A percentile compares a stretch with the other conserved stretches of the same genome.
phyloP scores from a whole-genome alignment of 1,140 invertebrate species.

The Euschistus heros region DNA sequence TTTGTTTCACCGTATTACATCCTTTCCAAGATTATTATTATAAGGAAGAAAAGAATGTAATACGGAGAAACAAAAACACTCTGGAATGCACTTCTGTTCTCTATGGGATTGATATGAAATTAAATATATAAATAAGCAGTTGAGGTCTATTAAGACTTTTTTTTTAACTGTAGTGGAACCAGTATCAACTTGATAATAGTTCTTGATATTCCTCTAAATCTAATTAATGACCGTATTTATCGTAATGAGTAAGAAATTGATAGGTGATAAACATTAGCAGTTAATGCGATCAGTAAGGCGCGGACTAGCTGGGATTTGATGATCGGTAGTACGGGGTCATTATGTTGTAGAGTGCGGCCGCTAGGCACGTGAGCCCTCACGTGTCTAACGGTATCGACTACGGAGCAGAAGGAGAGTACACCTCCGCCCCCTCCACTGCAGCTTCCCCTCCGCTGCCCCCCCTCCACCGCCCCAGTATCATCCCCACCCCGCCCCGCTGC shows the following conservation, averaged over 20 bases:
- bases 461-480: background rate
- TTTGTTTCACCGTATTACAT: too few relatives aligned
- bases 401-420: too few relatives aligned
- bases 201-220: background rate
- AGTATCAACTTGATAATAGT: background rate
- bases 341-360: background rate
- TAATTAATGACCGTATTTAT: background rate
- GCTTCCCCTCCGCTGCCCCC: slow-evolving; percentile 1
- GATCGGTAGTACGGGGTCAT: slow-evolving; percentile 6
- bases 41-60: too few relatives aligned
- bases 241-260: background rate
- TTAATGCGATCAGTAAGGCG: background rate
- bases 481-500: background rate
- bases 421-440: background rate
- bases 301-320: background rate
- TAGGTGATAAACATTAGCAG: background rate
- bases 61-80: too few relatives aligned
- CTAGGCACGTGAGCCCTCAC: slow-evolving; percentile 11
- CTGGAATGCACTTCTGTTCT: too few relatives aligned
- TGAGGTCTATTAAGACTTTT: too few relatives aligned
- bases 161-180: too few relatives aligned
- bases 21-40: too few relatives aligned
- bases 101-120: too few relatives aligned
- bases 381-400: slow-evolving; percentile 12
- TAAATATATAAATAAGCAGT: too few relatives aligned